Base-by-base conservation (phyloP, 1,140 invertebrate genomes). In the Drosophila ficusphila region DNA sequence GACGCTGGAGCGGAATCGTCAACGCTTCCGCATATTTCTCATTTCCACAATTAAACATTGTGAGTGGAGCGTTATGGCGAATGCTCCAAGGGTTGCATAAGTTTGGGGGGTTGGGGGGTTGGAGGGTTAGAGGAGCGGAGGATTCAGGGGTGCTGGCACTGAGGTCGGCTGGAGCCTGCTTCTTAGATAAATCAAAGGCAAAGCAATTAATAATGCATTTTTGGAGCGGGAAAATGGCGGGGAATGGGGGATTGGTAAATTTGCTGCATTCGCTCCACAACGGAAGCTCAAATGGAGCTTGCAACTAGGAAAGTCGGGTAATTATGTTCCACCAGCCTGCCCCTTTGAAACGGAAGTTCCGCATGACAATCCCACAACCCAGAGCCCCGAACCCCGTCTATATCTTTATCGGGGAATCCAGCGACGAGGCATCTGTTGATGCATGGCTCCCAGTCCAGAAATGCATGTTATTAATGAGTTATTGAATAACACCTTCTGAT, bases 31-130 rank as follows among this genome's bases (percentile, higher is more conserved):
- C 82, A 88, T 88, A 88, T 88, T 88, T 88, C 83, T 88, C 82
- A 88, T 88, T 88, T 88, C 82, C 82, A 88, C 82, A 88, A 88
- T 88, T 88, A 88, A 88, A 88, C 82, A 88, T 88, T 75, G 77
- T 44, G 60, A 70, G 82, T 73, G 64, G 75, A 79, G 79, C 72
- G 54, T 76, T 72, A 72, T 67, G 77, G 67, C 75, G 79, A 81
- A 76, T 79, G 67, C 47, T 62, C 47, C 58, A 54, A 72, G 75
- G 75, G 71, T 60, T 75, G 76, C 29, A 23, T 36, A 42, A 36
- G n/a, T 12, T 48, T 27, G 23, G 23, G 11, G 38, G 5, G 8
- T 4, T 16, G 29, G 23, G 31, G 14, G 29, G 9, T 1, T 9
- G 16, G 39, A 38, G 18, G 16, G 48, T 18, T 57, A n/a, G n/a